A percentile compares a stretch with the other conserved stretches of the same genome.
These are phyloP conservation scores for Brachypodius melanocephalos DNA, from an alignment of 2,113 vertebrate genomes.

Conservation along the genomic window DNA sequence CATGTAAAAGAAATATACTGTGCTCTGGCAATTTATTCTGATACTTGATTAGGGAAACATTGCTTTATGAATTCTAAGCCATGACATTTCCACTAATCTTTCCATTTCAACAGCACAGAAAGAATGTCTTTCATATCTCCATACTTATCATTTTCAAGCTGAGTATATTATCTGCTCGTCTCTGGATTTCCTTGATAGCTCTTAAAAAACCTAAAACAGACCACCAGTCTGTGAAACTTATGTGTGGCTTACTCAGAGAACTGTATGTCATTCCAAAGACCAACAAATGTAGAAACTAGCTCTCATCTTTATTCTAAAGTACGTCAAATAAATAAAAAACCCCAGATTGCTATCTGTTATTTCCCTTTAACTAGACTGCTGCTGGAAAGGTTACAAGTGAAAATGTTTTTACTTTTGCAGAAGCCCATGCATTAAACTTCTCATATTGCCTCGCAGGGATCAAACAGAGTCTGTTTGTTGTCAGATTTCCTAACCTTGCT, in stretches of 20 bases:
- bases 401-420: not conserved
- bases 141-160: conserved; percentile 23
- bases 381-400: not conserved
- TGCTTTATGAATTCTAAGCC: conserved; percentile 28
- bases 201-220: conserved; percentile 19
- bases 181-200: conserved; percentile 21
- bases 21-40: conserved; percentile 7
- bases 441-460: not conserved
- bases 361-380: conserved; percentile 13
- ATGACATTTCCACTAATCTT: conserved; percentile 56
- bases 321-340: conserved; percentile 40
- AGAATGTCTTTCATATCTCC: conserved; percentile 11
- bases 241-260: not conserved
- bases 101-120: conserved; percentile 19
- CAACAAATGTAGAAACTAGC: not conserved
- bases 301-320: conserved; percentile 8
- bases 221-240: not conserved
- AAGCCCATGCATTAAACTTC: not conserved
- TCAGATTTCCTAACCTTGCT: not conserved
- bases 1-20: not conserved
- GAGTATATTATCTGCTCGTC: conserved; percentile 37
- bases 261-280: not conserved
- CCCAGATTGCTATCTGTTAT: conserved; percentile 3
- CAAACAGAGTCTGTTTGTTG: not conserved
- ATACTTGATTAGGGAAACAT: conserved; percentile 19